phyloP scores from a whole-genome alignment of 2,888 invertebrate species.

The Acanthosoma haemorrhoidale region DNA sequence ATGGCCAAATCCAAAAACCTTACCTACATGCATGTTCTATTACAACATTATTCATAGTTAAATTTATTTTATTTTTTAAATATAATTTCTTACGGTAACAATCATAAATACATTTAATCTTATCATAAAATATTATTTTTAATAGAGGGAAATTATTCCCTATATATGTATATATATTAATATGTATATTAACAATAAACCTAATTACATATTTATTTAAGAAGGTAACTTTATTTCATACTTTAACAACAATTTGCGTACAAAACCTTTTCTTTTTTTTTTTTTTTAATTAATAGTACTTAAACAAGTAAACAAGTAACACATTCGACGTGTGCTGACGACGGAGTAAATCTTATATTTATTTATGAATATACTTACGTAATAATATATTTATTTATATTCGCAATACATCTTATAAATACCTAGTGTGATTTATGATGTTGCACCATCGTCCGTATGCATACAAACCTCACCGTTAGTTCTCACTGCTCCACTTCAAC shows the following conservation, averaged over 20 bases:
- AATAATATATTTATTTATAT: too few relatives aligned
- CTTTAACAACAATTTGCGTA: not conserved
- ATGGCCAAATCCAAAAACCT: not conserved
- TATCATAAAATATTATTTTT: slow-evolving; percentile 6
- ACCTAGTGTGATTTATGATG: too few relatives aligned
- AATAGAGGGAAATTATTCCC: not conserved
- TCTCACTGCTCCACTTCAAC: too few relatives aligned
- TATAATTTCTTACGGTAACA: not conserved
- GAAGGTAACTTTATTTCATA: not conserved
- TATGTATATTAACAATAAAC: not conserved
- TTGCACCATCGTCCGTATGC: too few relatives aligned
- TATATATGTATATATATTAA: not conserved
- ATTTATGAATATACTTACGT: too few relatives aligned
- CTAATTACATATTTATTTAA: not conserved
- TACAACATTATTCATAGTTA: not conserved
- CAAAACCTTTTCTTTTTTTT: not conserved
- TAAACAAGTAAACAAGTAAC: too few relatives aligned
- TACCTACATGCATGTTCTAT: not conserved
- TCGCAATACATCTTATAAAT: too few relatives aligned
- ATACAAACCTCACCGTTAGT: too few relatives aligned
- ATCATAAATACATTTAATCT: slow-evolving; percentile 6
- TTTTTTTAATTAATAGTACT: too few relatives aligned
- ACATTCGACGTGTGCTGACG: too few relatives aligned
- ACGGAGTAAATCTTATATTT: too few relatives aligned
- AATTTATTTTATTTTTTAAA: not conserved